Evolutionary conservation across 2,888 invertebrate genomes (phyloP).

Genomic region (Eueremaeus valkanovi): DNA sequence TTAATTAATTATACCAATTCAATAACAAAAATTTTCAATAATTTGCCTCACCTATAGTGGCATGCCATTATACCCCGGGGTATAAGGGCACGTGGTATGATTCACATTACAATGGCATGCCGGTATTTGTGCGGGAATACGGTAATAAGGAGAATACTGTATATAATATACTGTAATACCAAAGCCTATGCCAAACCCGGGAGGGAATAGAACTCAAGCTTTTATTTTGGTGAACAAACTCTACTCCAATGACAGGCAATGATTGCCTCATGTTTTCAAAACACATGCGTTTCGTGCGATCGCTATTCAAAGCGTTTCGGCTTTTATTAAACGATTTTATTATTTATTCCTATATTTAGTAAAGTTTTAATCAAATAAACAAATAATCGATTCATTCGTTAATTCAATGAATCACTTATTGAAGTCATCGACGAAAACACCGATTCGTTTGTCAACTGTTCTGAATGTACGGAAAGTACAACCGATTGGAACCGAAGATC

Average conservation of each 20-base stretch:
- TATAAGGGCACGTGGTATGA: too few species aligned
- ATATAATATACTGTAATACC: too few species aligned
- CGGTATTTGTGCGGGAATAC: too few species aligned
- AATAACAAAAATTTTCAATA: too few species aligned
- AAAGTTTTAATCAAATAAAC: background rate
- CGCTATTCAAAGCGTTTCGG: background rate
- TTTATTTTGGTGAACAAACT: background rate
- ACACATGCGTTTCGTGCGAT: conserved; percentile 22
- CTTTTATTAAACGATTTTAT: background rate
- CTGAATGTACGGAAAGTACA: background rate
- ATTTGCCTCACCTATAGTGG: too few species aligned
- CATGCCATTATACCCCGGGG: too few species aligned
- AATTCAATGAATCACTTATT: conserved; percentile 22
- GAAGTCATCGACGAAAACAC: background rate
- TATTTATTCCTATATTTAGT: background rate
- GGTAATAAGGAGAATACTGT: too few species aligned
- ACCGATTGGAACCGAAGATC: background rate
- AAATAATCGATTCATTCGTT: background rate
- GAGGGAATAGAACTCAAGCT: too few species aligned
- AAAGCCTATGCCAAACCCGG: too few species aligned
- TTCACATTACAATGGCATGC: too few species aligned
- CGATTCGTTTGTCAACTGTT: background rate
- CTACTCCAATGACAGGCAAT: conserved; percentile 4
- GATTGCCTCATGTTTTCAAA: conserved; percentile 34
- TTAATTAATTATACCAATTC: too few species aligned